Conservation (phyloP, 2,113 vertebrate species). For the Cariama cristata region DNA sequence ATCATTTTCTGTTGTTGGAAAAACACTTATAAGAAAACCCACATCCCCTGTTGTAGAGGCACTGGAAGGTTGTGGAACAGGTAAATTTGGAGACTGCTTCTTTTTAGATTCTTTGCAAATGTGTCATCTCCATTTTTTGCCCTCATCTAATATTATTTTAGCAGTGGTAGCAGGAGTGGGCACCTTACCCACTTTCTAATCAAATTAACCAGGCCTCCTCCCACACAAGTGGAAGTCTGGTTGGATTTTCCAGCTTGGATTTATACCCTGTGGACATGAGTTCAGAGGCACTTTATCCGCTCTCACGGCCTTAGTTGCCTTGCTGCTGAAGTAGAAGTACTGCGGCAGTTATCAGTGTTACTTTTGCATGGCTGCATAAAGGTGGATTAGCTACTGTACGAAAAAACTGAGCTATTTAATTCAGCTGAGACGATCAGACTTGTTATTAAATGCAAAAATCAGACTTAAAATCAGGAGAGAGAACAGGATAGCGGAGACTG, state of each 20-base stretch:
- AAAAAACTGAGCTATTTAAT: not conserved
- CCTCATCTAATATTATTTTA: not conserved
- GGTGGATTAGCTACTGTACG: not conserved
- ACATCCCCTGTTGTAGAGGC: conserved; percentile 17
- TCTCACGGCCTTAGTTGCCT: not conserved
- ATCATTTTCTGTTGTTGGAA: conserved; percentile 47
- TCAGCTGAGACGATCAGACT: not conserved
- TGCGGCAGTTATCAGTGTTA: not conserved
- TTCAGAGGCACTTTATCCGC: not conserved
- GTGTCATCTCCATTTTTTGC: not conserved
- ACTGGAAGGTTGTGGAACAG: not conserved
- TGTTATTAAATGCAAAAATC: not conserved
- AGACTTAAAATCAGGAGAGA: not conserved
- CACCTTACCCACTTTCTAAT: not conserved
- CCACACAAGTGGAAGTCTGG: conserved; percentile 1
- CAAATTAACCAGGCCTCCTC: not conserved
- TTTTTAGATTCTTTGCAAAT: not conserved
- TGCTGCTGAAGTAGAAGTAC: not conserved
- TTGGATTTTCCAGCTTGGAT: conserved; percentile 28
- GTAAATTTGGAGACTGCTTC: not conserved
- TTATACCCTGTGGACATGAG: conserved; percentile 26
- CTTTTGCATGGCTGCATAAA: not conserved
- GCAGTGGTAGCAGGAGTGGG: not conserved
- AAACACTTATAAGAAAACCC: conserved; percentile 31
- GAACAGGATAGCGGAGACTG: not conserved